phyloP scores from a whole-genome alignment of 2,113 vertebrate genomes.

The Notiomystis cincta region DNA sequence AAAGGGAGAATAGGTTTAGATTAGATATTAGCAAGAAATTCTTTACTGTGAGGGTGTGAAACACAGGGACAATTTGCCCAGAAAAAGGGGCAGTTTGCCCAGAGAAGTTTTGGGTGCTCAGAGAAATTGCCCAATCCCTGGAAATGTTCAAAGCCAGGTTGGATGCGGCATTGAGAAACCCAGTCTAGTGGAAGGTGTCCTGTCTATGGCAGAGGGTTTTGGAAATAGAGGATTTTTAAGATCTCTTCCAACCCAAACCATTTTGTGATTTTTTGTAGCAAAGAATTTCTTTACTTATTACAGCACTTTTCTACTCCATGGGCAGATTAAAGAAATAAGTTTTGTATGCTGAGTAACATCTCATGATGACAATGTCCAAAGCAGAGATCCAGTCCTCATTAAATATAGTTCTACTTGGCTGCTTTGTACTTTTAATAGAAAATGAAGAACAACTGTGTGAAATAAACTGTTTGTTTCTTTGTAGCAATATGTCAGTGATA shows the following conservation, averaged over 20 bases:
- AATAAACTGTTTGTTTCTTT: constrained; percentile 31
- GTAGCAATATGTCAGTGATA: constrained; percentile 21
- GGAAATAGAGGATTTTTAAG: not conserved
- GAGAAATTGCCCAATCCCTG: not conserved
- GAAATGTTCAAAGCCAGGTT: not conserved
- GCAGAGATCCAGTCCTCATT: constrained; percentile 54
- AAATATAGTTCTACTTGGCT: constrained; percentile 54
- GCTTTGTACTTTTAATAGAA: constrained; percentile 48
- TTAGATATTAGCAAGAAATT: not conserved
- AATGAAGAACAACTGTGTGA: constrained; percentile 33
- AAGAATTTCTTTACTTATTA: not conserved
- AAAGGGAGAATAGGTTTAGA: not conserved
- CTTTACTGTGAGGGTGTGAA: not conserved
- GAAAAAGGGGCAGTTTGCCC: not conserved
- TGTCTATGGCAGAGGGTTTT: accelerated
- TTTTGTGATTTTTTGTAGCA: not conserved
- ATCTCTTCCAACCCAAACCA: not conserved
- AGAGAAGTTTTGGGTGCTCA: not conserved
- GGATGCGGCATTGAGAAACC: not conserved
- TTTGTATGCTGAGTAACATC: not conserved
- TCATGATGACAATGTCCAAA: constrained; percentile 49
- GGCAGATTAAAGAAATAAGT: constrained; percentile 6
- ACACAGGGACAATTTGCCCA: not conserved
- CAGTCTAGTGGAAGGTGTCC: not conserved
- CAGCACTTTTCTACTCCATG: not conserved